A percentile compares a stretch with the other conserved stretches of the same genome.
Conservation (phyloP, 1,140 invertebrate genomes). For the Papilio helenus region DNA sequence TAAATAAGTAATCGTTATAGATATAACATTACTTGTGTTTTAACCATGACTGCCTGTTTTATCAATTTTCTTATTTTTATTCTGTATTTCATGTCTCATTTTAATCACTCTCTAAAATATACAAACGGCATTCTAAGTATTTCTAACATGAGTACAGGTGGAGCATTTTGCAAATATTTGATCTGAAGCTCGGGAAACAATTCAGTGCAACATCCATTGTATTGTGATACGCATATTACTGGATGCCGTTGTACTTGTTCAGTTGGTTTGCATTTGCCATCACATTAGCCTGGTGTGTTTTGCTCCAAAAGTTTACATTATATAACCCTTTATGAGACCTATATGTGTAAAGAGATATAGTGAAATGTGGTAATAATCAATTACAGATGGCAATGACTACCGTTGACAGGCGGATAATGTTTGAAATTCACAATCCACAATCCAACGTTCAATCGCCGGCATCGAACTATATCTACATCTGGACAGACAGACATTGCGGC, state of each 20-base stretch:
- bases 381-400: neutral
- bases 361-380: neutral
- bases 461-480: neutral
- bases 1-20: neutral
- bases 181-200: neutral
- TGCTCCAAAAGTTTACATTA: too few relatives aligned
- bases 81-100: neutral
- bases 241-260: neutral
- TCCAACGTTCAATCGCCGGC: neutral
- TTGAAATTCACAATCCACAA: neutral
- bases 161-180: neutral
- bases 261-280: neutral
- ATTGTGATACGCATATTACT: neutral
- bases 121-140: neutral
- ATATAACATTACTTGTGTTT: too few relatives aligned
- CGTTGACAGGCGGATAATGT: neutral
- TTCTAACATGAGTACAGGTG: neutral
- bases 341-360: too few relatives aligned
- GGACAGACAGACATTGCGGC: neutral
- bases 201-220: neutral
- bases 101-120: neutral
- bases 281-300: too few relatives aligned
- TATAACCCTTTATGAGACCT: too few relatives aligned
- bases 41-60: too few relatives aligned
- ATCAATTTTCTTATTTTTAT: neutral